A percentile compares a stretch with the other conserved stretches of the same genome.
These are phyloP conservation scores for Neosalanx taihuensis DNA, from an alignment of 2,797 vertebrate genomes.

Conservation along the genomic window DNA sequence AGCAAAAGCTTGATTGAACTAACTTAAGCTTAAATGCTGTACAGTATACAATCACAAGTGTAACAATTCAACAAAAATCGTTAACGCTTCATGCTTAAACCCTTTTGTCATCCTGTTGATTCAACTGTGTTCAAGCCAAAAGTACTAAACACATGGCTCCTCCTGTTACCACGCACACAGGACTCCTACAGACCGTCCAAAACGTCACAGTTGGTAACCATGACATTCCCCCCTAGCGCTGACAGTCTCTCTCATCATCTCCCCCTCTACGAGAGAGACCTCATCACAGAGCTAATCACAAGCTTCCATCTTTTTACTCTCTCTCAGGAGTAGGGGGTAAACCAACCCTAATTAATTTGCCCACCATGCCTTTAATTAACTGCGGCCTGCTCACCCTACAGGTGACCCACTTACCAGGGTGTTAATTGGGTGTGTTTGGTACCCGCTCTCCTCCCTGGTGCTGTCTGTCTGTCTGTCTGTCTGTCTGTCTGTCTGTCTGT, in stretches of 20 bases:
- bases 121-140: neutral
- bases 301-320: neutral
- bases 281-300: neutral
- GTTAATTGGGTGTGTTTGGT: slow-evolving; percentile 48
- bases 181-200: neutral
- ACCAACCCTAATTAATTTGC: slow-evolving; percentile 22
- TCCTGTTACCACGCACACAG: neutral
- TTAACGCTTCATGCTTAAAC: neutral
- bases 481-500: neutral
- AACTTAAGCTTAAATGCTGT: neutral
- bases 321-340: neutral
- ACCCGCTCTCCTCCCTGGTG: slow-evolving; percentile 2
- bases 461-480: neutral
- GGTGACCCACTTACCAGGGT: slow-evolving; percentile 34
- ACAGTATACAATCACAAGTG: neutral
- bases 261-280: neutral
- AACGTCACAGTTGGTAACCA: neutral
- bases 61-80: neutral
- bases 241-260: neutral
- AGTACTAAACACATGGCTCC: neutral
- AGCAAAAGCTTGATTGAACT: neutral
- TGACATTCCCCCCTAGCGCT: neutral
- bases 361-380: slow-evolving; percentile 40
- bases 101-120: neutral
- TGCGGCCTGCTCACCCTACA: slow-evolving; percentile 24